Percentiles rank a stretch among this genome's conserved stretches.
Evolutionary conservation across 2,797 vertebrate species (phyloP).

Genomic region (Ctenopoma multispine): DNA sequence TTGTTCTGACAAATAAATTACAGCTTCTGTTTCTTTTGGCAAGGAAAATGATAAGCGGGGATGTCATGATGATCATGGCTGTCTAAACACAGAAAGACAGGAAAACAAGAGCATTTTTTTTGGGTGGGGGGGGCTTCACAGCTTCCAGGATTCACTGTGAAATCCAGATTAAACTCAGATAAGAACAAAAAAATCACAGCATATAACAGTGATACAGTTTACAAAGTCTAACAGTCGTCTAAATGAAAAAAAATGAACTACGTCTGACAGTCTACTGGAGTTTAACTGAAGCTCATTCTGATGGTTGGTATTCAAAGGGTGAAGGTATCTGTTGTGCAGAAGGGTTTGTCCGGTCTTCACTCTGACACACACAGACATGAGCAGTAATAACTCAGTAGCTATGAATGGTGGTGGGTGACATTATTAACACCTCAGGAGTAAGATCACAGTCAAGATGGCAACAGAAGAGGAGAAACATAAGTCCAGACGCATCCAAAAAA

Average conservation of each 20-base stretch:
- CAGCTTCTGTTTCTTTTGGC: constrained; percentile 6
- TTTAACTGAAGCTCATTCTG: neutral
- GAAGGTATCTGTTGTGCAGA: neutral
- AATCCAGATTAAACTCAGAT: neutral
- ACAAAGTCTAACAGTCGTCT: neutral
- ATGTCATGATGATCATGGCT: constrained; percentile 13
- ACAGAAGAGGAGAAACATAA: no score
- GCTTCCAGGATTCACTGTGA: neutral
- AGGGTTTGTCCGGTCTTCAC: constrained; percentile 1
- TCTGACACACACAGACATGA: neutral
- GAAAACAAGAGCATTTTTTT: constrained; percentile 7
- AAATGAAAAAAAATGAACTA: no score
- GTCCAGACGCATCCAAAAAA: neutral
- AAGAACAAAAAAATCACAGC: neutral
- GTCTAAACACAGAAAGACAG: constrained; percentile 27
- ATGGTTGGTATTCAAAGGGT: neutral
- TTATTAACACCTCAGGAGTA: constrained; percentile 4
- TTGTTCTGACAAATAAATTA: constrained; percentile 39
- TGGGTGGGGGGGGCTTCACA: constrained; percentile 1
- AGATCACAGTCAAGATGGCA: constrained; percentile 44
- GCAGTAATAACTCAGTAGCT: constrained; percentile 35
- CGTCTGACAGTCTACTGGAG: neutral
- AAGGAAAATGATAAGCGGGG: neutral
- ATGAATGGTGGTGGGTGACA: neutral
- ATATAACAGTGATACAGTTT: neutral